phyloP scores from a whole-genome alignment of 1,140 invertebrate genomes.

The Plodia interpunctella region DNA sequence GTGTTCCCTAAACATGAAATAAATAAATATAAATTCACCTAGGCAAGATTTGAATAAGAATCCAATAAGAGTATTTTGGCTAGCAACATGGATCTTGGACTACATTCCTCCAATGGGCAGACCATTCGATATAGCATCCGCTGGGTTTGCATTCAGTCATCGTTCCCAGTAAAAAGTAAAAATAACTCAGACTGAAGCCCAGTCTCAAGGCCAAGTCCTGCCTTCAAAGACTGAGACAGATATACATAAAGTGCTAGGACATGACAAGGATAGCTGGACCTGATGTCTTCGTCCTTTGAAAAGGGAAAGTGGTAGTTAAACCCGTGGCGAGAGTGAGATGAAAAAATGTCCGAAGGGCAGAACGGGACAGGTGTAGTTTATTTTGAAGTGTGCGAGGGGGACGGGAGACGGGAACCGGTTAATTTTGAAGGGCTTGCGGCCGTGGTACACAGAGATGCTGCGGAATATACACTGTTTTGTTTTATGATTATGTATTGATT shows the following conservation, averaged over 20 bases:
- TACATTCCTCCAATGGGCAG: background rate
- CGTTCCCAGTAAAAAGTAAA: constrained; percentile 73
- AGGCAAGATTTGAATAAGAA: background rate
- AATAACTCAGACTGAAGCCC: constrained; percentile 67
- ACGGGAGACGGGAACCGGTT: constrained; percentile 58
- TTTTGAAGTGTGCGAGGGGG: constrained; percentile 29
- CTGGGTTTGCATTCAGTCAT: constrained; percentile 65
- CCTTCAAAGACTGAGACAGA: constrained; percentile 44
- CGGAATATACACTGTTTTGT: constrained; percentile 41
- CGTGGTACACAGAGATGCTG: constrained; percentile 55
- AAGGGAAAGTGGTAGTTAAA: constrained; percentile 72
- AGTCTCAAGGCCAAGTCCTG: constrained; percentile 73
- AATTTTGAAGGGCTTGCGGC: constrained; percentile 70
- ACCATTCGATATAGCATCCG: constrained; percentile 21
- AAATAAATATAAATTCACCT: no score
- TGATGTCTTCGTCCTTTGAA: constrained; percentile 74
- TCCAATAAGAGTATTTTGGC: background rate
- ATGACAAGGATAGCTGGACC: constrained; percentile 28
- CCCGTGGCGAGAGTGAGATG: constrained; percentile 71
- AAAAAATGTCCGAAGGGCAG: constrained; percentile 68
- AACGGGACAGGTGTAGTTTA: constrained; percentile 32
- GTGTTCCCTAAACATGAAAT: no score
- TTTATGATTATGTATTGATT: constrained; percentile 59
- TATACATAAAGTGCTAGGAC: constrained; percentile 16
- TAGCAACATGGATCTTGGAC: background rate